Evolutionary conservation across 2,797 vertebrate species (phyloP).

Genomic region (Peromyscus attwateri): DNA sequence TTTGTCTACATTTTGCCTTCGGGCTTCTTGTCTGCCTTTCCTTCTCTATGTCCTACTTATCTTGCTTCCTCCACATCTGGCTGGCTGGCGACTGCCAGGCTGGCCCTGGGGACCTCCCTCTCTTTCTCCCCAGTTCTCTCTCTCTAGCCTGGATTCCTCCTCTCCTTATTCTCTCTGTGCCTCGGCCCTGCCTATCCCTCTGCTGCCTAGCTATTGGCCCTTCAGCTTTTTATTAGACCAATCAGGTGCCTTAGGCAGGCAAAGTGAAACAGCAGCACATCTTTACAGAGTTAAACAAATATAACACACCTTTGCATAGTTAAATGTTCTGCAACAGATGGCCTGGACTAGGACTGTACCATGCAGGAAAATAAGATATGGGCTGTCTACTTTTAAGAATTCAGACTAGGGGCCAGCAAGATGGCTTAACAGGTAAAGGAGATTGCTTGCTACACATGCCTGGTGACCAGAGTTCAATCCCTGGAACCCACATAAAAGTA

Average conservation of each 20-base stretch:
- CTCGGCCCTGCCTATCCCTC: not conserved
- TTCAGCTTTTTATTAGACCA: not conserved
- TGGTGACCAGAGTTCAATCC: not conserved
- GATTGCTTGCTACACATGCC: not conserved
- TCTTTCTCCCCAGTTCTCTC: not conserved
- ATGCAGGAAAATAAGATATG: not conserved
- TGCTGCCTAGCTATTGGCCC: not conserved
- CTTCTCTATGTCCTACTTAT: not conserved
- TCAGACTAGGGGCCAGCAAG: not conserved
- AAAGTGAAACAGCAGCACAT: not conserved
- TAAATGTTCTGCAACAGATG: not conserved
- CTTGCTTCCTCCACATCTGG: not conserved
- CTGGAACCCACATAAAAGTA: not conserved
- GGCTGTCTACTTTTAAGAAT: slow-evolving; percentile 36
- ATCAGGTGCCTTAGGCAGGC: not conserved
- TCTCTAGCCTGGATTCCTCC: not conserved
- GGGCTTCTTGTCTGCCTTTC: not conserved
- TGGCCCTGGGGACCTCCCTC: not conserved
- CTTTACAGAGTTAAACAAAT: not conserved
- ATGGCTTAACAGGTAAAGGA: not conserved
- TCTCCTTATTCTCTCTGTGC: not conserved
- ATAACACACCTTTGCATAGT: not conserved
- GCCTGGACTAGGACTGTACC: not conserved
- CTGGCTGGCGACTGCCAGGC: not conserved
- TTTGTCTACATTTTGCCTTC: not conserved